Percentiles rank a stretch among this genome's conserved stretches.
Evolutionary conservation across 2,797 vertebrate genomes (phyloP).

Genomic region (Muraenolepis orangiensis): DNA sequence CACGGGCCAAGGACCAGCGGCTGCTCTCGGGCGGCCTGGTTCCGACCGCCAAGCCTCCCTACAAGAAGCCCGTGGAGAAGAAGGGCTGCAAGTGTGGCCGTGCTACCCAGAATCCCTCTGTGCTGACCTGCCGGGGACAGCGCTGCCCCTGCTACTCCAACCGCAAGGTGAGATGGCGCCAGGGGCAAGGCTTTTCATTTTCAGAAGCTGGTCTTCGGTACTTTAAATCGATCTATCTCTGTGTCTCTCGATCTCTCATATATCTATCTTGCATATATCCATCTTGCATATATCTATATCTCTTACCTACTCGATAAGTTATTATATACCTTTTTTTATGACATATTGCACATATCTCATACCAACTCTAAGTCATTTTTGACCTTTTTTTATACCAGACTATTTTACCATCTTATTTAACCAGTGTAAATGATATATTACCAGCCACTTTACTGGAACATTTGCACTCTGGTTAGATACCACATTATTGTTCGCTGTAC

Average conservation of each 20-base stretch:
- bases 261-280: background rate
- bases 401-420: no score
- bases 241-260: no score
- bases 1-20: slow-evolving; percentile 72
- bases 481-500: no score
- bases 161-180: slow-evolving; percentile 80
- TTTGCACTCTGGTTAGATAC: no score
- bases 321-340: no score
- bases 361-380: no score
- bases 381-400: no score
- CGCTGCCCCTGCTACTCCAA: slow-evolving; percentile 99
- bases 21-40: slow-evolving; percentile 75
- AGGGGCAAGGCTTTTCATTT: background rate
- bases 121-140: slow-evolving; percentile 98
- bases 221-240: background rate
- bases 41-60: slow-evolving; percentile 90
- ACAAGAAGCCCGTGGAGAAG: slow-evolving; percentile 98
- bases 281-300: background rate
- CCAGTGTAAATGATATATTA: no score
- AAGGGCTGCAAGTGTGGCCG: slow-evolving; percentile 99
- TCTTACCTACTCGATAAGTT: no score
- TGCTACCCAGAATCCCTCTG: slow-evolving; percentile 99
- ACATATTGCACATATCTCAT: no score
- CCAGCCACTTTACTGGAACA: no score
- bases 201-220: background rate